Percentiles rank a stretch among this genome's conserved stretches.
Conservation (phyloP, 2,797 vertebrate species). For the Dallia pectoralis region DNA sequence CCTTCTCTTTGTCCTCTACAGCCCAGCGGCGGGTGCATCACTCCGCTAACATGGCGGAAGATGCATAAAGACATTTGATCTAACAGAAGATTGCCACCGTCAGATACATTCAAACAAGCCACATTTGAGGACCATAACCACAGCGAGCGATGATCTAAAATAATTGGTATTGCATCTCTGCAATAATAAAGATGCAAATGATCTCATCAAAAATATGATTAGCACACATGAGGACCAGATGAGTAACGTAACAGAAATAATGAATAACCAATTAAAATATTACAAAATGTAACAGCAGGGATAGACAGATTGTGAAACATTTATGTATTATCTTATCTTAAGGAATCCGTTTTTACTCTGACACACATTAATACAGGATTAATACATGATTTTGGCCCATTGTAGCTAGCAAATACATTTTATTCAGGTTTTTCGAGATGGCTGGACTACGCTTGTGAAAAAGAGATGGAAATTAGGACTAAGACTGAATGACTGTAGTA, state of each 20-base stretch:
- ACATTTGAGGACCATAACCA: not conserved
- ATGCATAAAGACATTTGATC: conserved; percentile 4
- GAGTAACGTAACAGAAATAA: not conserved
- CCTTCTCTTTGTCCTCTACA: conserved; percentile 22
- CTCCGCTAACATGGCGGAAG: conserved; percentile 5
- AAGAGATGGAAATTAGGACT: too few relatives aligned
- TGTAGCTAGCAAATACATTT: too few relatives aligned
- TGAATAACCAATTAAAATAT: not conserved
- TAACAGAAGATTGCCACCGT: not conserved
- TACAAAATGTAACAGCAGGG: not conserved
- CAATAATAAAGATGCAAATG: too few relatives aligned
- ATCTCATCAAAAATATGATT: not conserved
- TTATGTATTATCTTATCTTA: not conserved
- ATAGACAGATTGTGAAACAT: not conserved
- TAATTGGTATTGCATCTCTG: not conserved
- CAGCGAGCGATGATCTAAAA: not conserved
- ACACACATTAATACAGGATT: too few relatives aligned
- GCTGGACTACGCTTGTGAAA: too few relatives aligned
- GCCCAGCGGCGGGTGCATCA: conserved; percentile 12
- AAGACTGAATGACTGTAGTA: too few relatives aligned
- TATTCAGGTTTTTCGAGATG: too few relatives aligned
- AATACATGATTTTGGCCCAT: too few relatives aligned
- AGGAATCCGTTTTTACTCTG: too few relatives aligned
- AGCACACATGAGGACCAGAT: not conserved
- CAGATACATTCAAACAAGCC: not conserved